Percentiles rank a stretch among this genome's conserved stretches.
Evolutionary conservation across 2,888 invertebrate genomes (phyloP).

Genomic region (Gandaritis pyraliata): DNA sequence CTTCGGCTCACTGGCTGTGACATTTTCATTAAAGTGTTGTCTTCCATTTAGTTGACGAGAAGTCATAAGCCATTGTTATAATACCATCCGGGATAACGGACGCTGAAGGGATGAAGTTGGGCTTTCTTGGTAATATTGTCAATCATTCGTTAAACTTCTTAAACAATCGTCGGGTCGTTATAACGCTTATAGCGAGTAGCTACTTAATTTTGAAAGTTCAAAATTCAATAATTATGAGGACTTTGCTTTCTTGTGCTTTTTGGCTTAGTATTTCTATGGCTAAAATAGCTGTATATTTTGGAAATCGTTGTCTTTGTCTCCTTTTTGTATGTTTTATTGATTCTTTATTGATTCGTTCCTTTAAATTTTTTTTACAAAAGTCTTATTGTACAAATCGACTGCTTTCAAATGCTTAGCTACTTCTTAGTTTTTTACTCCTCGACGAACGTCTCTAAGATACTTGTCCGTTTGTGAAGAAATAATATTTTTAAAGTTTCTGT

Average conservation of each 20-base stretch:
- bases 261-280: too few species aligned
- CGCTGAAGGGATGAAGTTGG: constrained; percentile 47
- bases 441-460: neutral
- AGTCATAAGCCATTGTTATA: constrained; percentile 62
- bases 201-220: too few species aligned
- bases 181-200: neutral
- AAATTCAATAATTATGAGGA: too few species aligned
- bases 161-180: constrained; percentile 2
- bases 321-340: too few species aligned
- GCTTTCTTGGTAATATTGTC: constrained; percentile 50
- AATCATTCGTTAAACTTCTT: constrained; percentile 19
- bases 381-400: too few species aligned
- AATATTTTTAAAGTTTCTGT: constrained; percentile 28
- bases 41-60: constrained; percentile 58
- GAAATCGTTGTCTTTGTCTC: too few species aligned
- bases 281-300: too few species aligned
- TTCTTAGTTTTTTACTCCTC: neutral
- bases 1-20: constrained; percentile 55
- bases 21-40: constrained; percentile 69
- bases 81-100: constrained; percentile 51
- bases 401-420: neutral
- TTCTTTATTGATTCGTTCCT: too few species aligned
- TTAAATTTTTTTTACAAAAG: too few species aligned
- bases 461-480: constrained; percentile 17
- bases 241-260: too few species aligned